Percentiles rank a stretch among this genome's conserved stretches.
These are phyloP conservation scores for Gopherus flavomarginatus DNA, from an alignment of 2,113 vertebrate genomes.

Conservation along the genomic window DNA sequence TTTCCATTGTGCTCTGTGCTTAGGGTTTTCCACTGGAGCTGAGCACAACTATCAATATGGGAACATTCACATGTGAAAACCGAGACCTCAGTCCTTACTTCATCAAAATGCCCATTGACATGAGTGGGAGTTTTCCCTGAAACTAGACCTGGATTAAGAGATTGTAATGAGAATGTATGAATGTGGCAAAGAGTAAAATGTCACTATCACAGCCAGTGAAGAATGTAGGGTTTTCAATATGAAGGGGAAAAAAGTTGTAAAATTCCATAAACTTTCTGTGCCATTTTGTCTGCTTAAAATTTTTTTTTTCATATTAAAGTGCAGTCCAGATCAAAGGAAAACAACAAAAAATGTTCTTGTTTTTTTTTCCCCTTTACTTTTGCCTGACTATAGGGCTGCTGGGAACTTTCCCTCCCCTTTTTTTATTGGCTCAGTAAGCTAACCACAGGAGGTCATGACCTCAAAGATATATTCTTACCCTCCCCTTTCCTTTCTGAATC, in stretches of 20 bases:
- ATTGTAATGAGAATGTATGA: constrained; percentile 50
- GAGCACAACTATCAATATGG: constrained; percentile 43
- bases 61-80: constrained; percentile 45
- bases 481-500: constrained; percentile 21
- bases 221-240: neutral
- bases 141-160: constrained; percentile 48
- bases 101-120: neutral
- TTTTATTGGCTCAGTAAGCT: constrained; percentile 6
- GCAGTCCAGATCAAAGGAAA: neutral
- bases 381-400: neutral
- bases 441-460: neutral
- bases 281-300: neutral
- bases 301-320: neutral
- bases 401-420: neutral
- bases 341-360: neutral
- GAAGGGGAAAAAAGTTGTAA: neutral
- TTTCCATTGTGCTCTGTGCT: neutral
- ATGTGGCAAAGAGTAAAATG: constrained; percentile 37
- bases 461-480: neutral
- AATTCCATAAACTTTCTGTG: neutral
- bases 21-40: constrained; percentile 29
- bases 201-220: neutral
- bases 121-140: constrained; percentile 30
- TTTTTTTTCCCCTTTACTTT: neutral
- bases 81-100: neutral